Evolutionary conservation across 2,888 invertebrate species (phyloP), one percentile per base, ranked within the genome.

Genomic region (Elegia similella): DNA sequence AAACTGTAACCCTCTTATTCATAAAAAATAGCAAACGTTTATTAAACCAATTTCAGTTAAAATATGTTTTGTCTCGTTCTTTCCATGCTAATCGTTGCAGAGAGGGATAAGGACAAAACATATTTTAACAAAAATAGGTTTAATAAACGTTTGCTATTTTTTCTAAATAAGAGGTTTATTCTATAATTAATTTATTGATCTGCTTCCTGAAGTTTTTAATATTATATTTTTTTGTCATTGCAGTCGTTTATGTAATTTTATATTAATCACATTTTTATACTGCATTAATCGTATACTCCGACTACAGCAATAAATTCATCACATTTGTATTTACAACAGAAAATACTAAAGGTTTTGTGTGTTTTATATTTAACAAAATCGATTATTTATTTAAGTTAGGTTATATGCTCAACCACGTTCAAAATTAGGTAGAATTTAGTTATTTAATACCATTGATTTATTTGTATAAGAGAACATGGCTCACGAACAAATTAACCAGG

Each of bases 341-440:
- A 16, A 32, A 6, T 6, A 16, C 3, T 38, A 13, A 15, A 17
- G 23, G 17, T 48, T 48, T 15, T 34, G 50, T 34, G 50, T 15
- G 29, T 15, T 30, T 30, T 16, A n/a, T 50, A 38, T 38, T 38
- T 17, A 12, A 13, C 12, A 32, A 30, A 50, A 50, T 48, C 44
- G 10, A 23, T 46, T 34, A 50, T 43, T 43, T 53, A 30, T 52
- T 42, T 42, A 42, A 52, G 42, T 42, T 42, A 52, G 16, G 7
- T 13, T 54, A 34, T 16, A 57, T 58, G 61, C 59, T 59, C 63
- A 63, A 61, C 30, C 58, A 56, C 34, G 52, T 61, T 58, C 55
- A 56, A 57, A 43, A 57, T 53, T 53, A 55, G 30, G 15, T 54
- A 44, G 16, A 56, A 50, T 47, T 58, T 57, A 38, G 55, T 56